A percentile compares a stretch with the other conserved stretches of the same genome.
These are phyloP conservation scores for Catagonus wagneri DNA, from an alignment of 2,113 vertebrate genomes.

Conservation along the genomic window DNA sequence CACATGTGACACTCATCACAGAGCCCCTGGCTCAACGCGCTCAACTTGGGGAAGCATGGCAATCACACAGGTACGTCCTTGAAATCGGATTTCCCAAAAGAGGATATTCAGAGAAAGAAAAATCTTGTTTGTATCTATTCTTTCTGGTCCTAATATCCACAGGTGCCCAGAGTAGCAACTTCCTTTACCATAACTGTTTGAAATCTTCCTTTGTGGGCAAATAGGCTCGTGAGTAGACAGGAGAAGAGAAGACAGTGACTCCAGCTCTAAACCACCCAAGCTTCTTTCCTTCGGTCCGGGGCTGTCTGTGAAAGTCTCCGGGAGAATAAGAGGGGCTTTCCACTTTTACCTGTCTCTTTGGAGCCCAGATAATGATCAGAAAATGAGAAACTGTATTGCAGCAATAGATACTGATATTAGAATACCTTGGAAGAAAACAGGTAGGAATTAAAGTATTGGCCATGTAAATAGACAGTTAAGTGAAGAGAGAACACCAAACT, in stretches of 20 bases:
- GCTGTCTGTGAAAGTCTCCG: not conserved
- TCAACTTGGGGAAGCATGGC: not conserved
- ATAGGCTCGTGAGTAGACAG: too few relatives aligned
- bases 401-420: not conserved
- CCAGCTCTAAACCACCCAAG: not conserved
- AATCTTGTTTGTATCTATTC: not conserved
- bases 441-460: not conserved
- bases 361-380: not conserved
- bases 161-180: not conserved
- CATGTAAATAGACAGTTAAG: not conserved
- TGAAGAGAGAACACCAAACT: not conserved
- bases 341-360: not conserved
- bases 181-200: not conserved
- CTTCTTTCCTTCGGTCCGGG: not conserved
- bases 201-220: not conserved
- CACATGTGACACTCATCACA: rapidly evolving
- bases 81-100: not conserved
- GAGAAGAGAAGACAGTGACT: not conserved
- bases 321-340: not conserved
- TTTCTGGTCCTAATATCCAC: not conserved
- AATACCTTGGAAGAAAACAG: not conserved
- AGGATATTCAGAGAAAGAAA: not conserved
- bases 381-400: not conserved
- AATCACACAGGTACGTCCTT: not conserved
- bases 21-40: not conserved